Percentiles rank a stretch among this genome's conserved stretches.
Conservation (phyloP, 2,797 vertebrate species). For the Acrossocheilus wenchowensis region DNA sequence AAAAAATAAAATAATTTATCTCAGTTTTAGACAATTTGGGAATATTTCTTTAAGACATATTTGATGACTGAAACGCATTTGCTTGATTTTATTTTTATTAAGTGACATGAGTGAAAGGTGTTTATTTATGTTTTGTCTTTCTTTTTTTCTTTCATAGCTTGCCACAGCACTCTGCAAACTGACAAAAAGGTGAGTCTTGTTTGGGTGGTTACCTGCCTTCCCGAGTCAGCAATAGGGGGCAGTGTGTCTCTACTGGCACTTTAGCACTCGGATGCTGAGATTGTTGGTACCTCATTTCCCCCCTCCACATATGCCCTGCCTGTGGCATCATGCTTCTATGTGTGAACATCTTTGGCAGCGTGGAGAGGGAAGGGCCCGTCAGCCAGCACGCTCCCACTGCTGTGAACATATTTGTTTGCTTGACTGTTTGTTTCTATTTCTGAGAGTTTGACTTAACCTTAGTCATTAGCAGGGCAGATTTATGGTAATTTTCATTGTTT, state of each 20-base stretch:
- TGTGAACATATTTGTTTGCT: slow-evolving; percentile 63
- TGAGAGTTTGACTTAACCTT: slow-evolving; percentile 50
- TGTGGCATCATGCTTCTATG: slow-evolving; percentile 53
- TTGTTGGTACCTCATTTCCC: slow-evolving; percentile 37
- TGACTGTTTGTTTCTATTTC: slow-evolving; percentile 59
- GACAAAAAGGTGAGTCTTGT: slow-evolving; percentile 26
- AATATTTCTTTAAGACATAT: not conserved
- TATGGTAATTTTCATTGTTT: slow-evolving; percentile 42
- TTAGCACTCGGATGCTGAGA: slow-evolving; percentile 23
- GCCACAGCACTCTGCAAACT: not conserved
- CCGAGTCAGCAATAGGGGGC: slow-evolving; percentile 70
- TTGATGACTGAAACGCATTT: not conserved
- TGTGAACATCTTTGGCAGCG: slow-evolving; percentile 50
- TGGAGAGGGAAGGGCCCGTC: slow-evolving; percentile 27
- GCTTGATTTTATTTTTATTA: not conserved
- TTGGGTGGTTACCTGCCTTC: not conserved
- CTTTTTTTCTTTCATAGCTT: not conserved
- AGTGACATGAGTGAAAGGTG: not conserved
- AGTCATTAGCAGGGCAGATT: slow-evolving; percentile 38
- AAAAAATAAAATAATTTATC: not conserved
- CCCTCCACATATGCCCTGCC: slow-evolving; percentile 46
- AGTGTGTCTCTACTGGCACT: slow-evolving; percentile 71
- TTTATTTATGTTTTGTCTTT: not conserved
- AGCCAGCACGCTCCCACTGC: slow-evolving; percentile 41
- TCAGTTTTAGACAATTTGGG: not conserved